Conservation (phyloP, 2,888 invertebrate species). For the Trisateles emortualis region DNA sequence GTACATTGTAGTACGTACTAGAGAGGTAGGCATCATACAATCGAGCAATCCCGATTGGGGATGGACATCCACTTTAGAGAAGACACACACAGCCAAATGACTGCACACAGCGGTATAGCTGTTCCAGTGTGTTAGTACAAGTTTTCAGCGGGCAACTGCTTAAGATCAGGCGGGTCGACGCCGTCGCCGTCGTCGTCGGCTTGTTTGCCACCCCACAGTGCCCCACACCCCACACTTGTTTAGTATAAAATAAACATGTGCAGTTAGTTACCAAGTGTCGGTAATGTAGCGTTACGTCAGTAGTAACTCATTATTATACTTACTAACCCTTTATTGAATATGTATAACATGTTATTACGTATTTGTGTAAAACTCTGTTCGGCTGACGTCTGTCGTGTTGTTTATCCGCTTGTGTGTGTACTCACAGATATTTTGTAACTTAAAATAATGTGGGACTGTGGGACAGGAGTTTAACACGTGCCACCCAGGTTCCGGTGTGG, state of each 20-base stretch:
- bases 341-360: background rate
- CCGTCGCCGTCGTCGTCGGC: background rate
- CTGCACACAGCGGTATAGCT: no score
- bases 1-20: no score
- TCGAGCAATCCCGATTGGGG: no score
- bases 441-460: conserved; percentile 30
- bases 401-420: conserved; percentile 7
- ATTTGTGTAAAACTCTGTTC: conserved; percentile 5
- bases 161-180: no score
- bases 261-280: background rate
- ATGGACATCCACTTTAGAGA: no score
- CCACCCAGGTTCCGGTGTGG: background rate
- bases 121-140: no score
- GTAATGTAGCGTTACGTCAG: background rate
- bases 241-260: no score
- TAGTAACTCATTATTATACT: background rate
- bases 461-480: background rate
- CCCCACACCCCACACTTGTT: no score
- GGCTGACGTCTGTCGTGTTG: background rate
- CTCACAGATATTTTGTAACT: conserved; percentile 23
- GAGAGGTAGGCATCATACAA: no score
- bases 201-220: no score
- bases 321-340: conserved; percentile 5
- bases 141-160: no score
- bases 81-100: no score